Evolutionary conservation across 2,888 invertebrate genomes (phyloP).

Genomic region (Hesperia comma): DNA sequence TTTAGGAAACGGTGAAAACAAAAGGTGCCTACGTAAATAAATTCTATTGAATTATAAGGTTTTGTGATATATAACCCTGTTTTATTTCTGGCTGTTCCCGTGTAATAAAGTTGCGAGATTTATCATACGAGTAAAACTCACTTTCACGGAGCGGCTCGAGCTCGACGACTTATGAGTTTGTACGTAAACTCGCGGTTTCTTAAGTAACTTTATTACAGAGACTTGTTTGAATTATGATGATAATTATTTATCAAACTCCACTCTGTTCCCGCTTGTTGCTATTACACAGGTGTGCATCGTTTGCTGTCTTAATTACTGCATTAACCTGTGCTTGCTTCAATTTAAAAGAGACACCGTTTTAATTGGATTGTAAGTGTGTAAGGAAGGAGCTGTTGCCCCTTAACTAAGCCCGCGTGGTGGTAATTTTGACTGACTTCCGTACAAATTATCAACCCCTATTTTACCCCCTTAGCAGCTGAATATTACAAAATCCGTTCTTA

Average conservation of each 20-base stretch:
- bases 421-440: too few relatives aligned
- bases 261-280: slow-evolving; percentile 42
- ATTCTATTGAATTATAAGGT: neutral
- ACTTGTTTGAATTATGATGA: slow-evolving; percentile 25
- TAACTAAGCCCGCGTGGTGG: too few relatives aligned
- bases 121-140: slow-evolving; percentile 2
- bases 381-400: too few relatives aligned
- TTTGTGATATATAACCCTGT: neutral
- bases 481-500: too few relatives aligned
- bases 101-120: slow-evolving; percentile 2
- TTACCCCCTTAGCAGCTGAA: too few relatives aligned
- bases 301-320: slow-evolving; percentile 66
- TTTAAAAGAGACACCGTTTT: slow-evolving; percentile 12
- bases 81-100: slow-evolving; percentile 9
- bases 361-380: too few relatives aligned
- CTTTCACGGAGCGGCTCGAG: neutral
- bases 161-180: slow-evolving; percentile 8
- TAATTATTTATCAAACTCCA: slow-evolving; percentile 44
- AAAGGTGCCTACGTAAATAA: neutral
- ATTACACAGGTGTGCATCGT: slow-evolving; percentile 70
- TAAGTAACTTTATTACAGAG: slow-evolving; percentile 14
- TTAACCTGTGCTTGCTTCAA: slow-evolving; percentile 29
- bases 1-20: neutral
- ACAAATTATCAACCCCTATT: too few relatives aligned
- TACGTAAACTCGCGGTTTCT: slow-evolving; percentile 13